These are phyloP conservation scores for Campylomormyrus tamandua DNA, from an alignment of 2,113 vertebrate species.

Conservation along the genomic window DNA sequence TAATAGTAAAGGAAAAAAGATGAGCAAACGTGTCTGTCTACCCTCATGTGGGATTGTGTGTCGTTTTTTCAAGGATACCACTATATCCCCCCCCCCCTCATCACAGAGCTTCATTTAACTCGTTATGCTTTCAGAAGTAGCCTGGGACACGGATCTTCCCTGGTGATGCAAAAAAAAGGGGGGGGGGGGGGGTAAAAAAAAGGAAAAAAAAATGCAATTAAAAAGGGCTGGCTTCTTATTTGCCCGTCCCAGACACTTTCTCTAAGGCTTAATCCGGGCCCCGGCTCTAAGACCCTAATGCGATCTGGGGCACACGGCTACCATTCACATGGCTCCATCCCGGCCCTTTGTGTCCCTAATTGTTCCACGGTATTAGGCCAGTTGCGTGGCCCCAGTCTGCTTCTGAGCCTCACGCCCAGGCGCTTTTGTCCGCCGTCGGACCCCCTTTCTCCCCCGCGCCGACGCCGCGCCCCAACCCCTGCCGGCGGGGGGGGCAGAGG, in stretches of 20 bases:
- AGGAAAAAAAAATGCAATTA: slow-evolving; percentile 40
- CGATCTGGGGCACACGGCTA: slow-evolving; percentile 45
- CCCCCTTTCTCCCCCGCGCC: slow-evolving; percentile 18
- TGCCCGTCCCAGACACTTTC: slow-evolving; percentile 41
- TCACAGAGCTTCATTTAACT: slow-evolving; percentile 38
- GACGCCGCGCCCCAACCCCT: not conserved
- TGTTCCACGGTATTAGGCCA: slow-evolving; percentile 44
- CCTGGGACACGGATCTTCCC: slow-evolving; percentile 25
- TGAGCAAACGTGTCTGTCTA: not conserved
- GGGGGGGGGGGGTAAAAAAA: not conserved
- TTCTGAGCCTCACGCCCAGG: slow-evolving; percentile 35
- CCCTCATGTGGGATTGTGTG: slow-evolving; percentile 9
- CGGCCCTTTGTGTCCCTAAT: slow-evolving; percentile 47
- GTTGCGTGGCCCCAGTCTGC: slow-evolving; percentile 37
- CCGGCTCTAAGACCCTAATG: slow-evolving; percentile 41
- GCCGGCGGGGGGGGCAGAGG: not conserved
- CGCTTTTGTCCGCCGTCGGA: slow-evolving; percentile 36
- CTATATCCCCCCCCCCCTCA: not conserved
- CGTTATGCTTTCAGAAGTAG: slow-evolving; percentile 31
- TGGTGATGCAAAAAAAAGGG: slow-evolving; percentile 6
- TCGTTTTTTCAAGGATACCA: not conserved
- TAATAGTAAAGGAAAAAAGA: slow-evolving; percentile 10
- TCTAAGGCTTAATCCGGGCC: slow-evolving; percentile 39
- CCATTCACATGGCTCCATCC: slow-evolving; percentile 39
- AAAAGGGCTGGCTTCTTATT: slow-evolving; percentile 38